Base-by-base conservation (phyloP, 2,888 invertebrate species). In the Agrochola lota region DNA sequence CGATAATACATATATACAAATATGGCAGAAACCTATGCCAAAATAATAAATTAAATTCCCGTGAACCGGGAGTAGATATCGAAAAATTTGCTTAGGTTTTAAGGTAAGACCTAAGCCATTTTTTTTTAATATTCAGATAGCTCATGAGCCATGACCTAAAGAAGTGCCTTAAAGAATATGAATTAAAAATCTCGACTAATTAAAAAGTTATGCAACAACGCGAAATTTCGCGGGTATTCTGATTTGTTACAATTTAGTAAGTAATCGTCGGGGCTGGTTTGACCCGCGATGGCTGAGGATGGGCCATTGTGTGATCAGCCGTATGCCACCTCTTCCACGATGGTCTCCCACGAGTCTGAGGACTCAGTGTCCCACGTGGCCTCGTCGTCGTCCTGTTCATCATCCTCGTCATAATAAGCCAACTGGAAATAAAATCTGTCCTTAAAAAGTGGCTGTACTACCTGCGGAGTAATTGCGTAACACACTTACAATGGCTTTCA, bases 271-370 rank as follows among this genome's bases (percentile, higher is more conserved):
- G 40, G n/a, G 17, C 40, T 23, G 70, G 40, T 20, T 55, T 46
- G 71, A 20, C 68, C 63, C 60, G 69, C 52, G 71, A 57, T 55
- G 60, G 62, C 57, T 69, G 68, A 40, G 26, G 11, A 5, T 55
- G n/a, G 49, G 23, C 40, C 49, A 49, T n/a, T 43, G 40, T 17
- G 52, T 55, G 43, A 71, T 96, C 95, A 96, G 60, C 95, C 96
- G 78, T 95, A 95, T 0, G 95, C 95, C 35, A 95, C 95, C 85
- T 97, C 96, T 80, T 97, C 97, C 0, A 94, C 95, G 66, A 97
- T 95, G 52, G 96, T 97, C 89, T 97, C 97, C 96, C 97, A 97
- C 20, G 96, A 97, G 88, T 94, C 96, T 0, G 94, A 94, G 77
- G 96, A 95, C 57, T 94, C 94, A 0, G 94, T 94, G 76, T 96